A percentile compares a stretch with the other conserved stretches of the same genome.
Evolutionary conservation across 2,113 vertebrate genomes (phyloP).

Genomic region (Cygnus atratus): DNA sequence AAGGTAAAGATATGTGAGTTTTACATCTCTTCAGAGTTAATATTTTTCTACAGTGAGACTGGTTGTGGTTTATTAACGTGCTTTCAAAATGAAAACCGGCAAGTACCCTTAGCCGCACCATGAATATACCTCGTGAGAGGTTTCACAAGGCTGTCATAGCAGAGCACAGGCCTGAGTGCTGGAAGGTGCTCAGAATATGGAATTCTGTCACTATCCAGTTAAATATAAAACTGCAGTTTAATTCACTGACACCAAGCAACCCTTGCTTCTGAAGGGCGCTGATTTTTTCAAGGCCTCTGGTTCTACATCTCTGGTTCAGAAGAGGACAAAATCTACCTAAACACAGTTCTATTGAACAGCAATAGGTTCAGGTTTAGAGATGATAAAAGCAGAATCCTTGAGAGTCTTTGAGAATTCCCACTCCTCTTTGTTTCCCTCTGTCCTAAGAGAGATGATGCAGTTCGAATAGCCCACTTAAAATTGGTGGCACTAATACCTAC

Average conservation of each 20-base stretch:
- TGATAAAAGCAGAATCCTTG: background rate
- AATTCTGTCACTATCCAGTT: background rate
- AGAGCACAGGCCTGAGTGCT: background rate
- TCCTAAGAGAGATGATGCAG: background rate
- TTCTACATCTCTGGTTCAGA: background rate
- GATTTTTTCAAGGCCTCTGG: background rate
- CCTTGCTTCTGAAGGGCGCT: background rate
- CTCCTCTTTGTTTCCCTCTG: background rate
- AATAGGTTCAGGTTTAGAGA: background rate
- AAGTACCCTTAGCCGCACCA: background rate
- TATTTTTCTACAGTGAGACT: background rate
- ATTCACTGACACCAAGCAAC: background rate
- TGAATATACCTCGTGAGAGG: background rate
- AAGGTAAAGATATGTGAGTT: background rate
- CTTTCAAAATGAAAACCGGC: background rate
- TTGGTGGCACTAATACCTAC: background rate
- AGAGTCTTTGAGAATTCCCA: background rate
- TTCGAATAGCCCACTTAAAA: background rate
- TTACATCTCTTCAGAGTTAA: background rate
- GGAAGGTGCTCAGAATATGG: background rate
- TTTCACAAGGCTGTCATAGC: background rate
- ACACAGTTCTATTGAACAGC: fast-evolving
- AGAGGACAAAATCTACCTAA: background rate
- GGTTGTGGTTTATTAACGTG: background rate
- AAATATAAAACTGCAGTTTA: background rate